These are phyloP conservation scores for Drosophila demipolita DNA, from an alignment of 2,888 invertebrate genomes.

Conservation along the genomic window DNA sequence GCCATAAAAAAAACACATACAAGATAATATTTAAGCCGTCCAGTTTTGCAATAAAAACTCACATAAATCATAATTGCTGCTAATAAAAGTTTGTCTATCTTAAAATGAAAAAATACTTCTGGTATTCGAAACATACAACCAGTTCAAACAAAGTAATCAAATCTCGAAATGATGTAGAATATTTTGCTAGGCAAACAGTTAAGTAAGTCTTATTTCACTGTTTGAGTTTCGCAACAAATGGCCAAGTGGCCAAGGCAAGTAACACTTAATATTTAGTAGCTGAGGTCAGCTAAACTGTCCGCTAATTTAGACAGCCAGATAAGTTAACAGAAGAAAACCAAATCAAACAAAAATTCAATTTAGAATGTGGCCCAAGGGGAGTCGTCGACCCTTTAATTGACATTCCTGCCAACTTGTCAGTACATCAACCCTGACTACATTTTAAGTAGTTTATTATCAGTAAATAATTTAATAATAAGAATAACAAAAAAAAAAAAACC, in stretches of 20 bases:
- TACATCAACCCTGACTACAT: neutral
- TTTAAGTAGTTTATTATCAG: neutral
- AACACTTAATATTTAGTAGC: neutral
- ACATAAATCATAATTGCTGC: slow-evolving; percentile 1
- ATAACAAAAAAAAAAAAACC: neutral
- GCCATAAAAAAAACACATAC: neutral
- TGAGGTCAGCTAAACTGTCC: neutral
- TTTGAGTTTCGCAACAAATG: neutral
- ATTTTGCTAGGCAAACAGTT: neutral
- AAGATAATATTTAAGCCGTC: neutral
- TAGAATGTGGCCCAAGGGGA: slow-evolving; percentile 4
- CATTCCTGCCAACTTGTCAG: slow-evolving; percentile 14
- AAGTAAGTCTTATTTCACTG: neutral
- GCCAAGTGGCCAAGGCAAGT: neutral
- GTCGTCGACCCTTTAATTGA: slow-evolving; percentile 9
- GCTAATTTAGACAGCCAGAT: neutral
- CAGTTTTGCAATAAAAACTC: slow-evolving; percentile 1
- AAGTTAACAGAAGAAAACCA: neutral
- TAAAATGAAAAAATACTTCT: neutral
- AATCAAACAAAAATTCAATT: neutral
- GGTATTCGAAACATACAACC: neutral
- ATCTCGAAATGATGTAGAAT: neutral
- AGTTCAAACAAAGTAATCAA: neutral
- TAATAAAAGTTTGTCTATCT: neutral
- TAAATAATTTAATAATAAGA: neutral